Conservation (phyloP, 2,797 vertebrate species). For the Lutra lutra region DNA sequence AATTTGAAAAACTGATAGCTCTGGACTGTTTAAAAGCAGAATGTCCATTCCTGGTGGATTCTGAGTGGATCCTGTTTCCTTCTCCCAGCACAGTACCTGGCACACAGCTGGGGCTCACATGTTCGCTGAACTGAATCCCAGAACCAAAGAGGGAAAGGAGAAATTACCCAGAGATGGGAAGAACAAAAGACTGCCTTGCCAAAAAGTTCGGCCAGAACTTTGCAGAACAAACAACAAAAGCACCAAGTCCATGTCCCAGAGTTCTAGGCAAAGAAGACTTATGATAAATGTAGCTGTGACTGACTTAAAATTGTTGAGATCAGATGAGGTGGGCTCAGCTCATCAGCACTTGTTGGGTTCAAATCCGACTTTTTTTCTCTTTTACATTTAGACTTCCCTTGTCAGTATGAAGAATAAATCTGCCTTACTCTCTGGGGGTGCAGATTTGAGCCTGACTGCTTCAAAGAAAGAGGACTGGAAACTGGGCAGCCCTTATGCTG, state of each 20-base stretch:
- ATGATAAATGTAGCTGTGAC: neutral
- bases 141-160: neutral
- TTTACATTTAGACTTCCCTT: neutral
- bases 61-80: neutral
- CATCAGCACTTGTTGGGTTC: neutral
- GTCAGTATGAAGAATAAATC: neutral
- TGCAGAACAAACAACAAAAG: neutral
- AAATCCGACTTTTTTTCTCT: neutral
- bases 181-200: neutral
- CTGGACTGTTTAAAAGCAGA: slow-evolving; percentile 9
- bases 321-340: neutral
- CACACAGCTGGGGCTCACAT: neutral
- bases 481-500: neutral
- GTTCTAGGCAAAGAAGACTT: neutral
- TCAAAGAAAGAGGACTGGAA: neutral
- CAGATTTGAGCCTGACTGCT: neutral
- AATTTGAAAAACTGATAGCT: neutral
- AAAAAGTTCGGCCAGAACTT: neutral
- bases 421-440: neutral
- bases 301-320: neutral
- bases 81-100: neutral
- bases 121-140: neutral
- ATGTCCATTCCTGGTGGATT: neutral
- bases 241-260: neutral
- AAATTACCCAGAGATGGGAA: neutral